phyloP scores from a whole-genome alignment of 2,888 invertebrate species.

The Hemistola chrysoprasaria region DNA sequence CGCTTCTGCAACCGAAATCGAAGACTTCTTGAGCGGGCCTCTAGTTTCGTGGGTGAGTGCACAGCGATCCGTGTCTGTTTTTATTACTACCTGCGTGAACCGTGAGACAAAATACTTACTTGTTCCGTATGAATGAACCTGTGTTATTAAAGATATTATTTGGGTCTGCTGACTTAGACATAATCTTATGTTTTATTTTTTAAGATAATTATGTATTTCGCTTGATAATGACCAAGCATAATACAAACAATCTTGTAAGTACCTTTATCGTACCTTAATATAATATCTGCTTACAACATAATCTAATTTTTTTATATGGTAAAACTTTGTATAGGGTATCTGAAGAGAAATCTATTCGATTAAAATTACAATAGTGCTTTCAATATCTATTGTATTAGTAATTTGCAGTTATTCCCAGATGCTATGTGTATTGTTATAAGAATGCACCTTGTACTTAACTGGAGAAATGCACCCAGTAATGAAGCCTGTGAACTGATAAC shows the following conservation, averaged over 20 bases:
- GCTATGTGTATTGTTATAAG: slow-evolving; percentile 21
- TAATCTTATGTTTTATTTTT: too few relatives aligned
- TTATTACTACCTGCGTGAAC: slow-evolving; percentile 53
- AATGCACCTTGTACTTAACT: slow-evolving; percentile 14
- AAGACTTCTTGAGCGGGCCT: slow-evolving; percentile 92
- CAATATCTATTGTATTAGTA: slow-evolving; percentile 4
- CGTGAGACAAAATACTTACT: slow-evolving; percentile 57
- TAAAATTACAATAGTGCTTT: slow-evolving; percentile 8
- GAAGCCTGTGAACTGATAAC: slow-evolving; percentile 15
- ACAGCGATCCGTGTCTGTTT: slow-evolving; percentile 63
- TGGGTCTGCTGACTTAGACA: background rate
- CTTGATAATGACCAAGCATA: too few relatives aligned
- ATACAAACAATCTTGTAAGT: too few relatives aligned
- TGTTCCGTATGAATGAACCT: slow-evolving; percentile 57
- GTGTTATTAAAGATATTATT: slow-evolving; percentile 18
- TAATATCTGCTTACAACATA: slow-evolving; percentile 1
- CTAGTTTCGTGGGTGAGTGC: slow-evolving; percentile 92
- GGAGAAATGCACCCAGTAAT: slow-evolving; percentile 19
- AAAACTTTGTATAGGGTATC: background rate
- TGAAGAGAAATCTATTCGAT: slow-evolving; percentile 12
- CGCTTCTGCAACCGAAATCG: slow-evolving; percentile 87
- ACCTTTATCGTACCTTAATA: background rate
- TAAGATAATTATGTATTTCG: slow-evolving; percentile 1
- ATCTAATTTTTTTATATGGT: background rate
- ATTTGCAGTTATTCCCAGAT: slow-evolving; percentile 14